A percentile compares a stretch with the other conserved stretches of the same genome.
phyloP scores from a whole-genome alignment of 2,888 invertebrate genomes.

The Mayetiola destructor region DNA sequence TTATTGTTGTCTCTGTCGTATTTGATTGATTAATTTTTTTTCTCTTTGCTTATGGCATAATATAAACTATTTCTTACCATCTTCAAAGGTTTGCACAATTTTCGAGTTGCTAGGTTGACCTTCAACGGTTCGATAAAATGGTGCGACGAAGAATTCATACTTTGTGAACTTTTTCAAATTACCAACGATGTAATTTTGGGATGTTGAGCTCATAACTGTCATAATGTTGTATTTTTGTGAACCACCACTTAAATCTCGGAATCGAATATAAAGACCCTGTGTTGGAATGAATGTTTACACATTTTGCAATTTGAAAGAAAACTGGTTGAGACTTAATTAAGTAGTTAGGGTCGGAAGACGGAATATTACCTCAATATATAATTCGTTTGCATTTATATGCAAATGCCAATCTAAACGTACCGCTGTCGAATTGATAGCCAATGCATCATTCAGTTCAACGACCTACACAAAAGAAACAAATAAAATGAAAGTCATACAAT shows the following conservation, averaged over 20 bases:
- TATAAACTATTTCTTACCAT: conserved; percentile 40
- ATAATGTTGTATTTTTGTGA: conserved; percentile 50
- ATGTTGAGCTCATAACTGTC: conserved; percentile 44
- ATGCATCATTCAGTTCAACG: conserved; percentile 49
- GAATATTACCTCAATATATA: conserved; percentile 33
- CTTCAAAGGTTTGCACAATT: conserved; percentile 72
- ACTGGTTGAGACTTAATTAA: neutral
- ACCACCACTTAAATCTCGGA: conserved; percentile 46
- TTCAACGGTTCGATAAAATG: conserved; percentile 72
- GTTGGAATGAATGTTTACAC: neutral
- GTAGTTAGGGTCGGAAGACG: neutral
- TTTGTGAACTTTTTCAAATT: conserved; percentile 65
- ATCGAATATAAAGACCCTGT: conserved; percentile 52
- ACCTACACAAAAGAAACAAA: too few relatives aligned
- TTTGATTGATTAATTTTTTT: neutral
- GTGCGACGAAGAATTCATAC: conserved; percentile 77
- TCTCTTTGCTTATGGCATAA: neutral
- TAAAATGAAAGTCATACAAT: too few relatives aligned
- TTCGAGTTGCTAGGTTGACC: conserved; percentile 88
- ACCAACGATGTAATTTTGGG: conserved; percentile 51
- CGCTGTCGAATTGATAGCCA: conserved; percentile 40
- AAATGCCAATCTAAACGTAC: conserved; percentile 40
- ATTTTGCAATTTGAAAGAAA: neutral
- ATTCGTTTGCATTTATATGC: conserved; percentile 32
- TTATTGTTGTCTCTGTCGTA: neutral